phyloP scores from a whole-genome alignment of 2,797 vertebrate genomes.

The Varecia variegata region DNA sequence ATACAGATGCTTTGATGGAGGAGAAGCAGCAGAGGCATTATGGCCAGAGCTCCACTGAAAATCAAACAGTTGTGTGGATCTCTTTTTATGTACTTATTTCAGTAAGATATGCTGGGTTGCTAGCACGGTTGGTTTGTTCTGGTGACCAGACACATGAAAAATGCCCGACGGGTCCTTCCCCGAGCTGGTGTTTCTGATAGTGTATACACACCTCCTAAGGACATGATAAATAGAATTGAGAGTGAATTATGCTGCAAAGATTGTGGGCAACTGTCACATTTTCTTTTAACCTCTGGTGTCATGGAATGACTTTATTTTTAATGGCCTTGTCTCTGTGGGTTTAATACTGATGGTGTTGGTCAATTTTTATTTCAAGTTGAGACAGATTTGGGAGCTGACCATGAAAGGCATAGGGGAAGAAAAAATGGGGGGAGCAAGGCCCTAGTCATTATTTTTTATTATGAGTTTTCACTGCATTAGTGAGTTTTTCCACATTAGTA shows the following conservation, averaged over 20 bases:
- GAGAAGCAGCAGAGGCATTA: background rate
- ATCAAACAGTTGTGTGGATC: background rate
- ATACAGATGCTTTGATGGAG: background rate
- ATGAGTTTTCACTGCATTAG: constrained; percentile 62
- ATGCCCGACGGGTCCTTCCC: background rate
- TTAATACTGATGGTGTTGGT: constrained; percentile 51
- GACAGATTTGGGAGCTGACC: constrained; percentile 51
- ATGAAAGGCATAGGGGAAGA: constrained; percentile 30
- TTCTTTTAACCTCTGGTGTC: background rate
- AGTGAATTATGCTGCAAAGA: constrained; percentile 39
- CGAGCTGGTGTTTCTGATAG: background rate
- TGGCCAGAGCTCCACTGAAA: background rate
- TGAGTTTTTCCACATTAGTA: constrained; percentile 75
- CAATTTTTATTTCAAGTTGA: constrained; percentile 70
- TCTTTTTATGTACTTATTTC: background rate
- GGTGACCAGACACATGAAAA: background rate
- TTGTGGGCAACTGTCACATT: constrained; percentile 21
- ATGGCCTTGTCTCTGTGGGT: background rate
- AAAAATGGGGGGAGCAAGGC: background rate
- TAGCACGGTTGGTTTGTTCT: background rate
- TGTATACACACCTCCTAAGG: background rate
- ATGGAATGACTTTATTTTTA: background rate
- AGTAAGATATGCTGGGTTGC: background rate
- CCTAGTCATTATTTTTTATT: constrained; percentile 73
- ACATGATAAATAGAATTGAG: background rate